phyloP scores from a whole-genome alignment of 2,888 invertebrate genomes.

The Gnatocerus cornutus region DNA sequence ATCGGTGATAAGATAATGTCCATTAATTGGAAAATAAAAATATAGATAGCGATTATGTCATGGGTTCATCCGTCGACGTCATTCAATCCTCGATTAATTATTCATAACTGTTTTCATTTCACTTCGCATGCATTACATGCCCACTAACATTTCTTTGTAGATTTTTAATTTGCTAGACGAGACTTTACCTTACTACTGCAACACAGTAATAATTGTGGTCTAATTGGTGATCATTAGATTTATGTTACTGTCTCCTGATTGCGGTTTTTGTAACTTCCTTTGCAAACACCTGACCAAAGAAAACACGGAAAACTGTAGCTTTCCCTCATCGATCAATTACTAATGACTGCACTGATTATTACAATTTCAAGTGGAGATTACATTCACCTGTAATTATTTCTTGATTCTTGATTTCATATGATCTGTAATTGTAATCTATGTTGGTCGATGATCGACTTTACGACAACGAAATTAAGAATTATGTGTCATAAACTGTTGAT shows the following conservation, averaged over 20 bases:
- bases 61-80: conserved; percentile 39
- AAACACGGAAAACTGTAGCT: not conserved
- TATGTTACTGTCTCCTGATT: not conserved
- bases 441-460: not conserved
- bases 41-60: conserved; percentile 38
- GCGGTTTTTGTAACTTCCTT: not conserved
- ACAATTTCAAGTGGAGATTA: too few species aligned
- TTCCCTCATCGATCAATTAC: not conserved
- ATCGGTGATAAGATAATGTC: conserved; percentile 30
- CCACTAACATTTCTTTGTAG: conserved; percentile 13
- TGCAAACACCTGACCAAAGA: not conserved
- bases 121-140: conserved; percentile 5
- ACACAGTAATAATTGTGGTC: not conserved
- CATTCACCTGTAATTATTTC: too few species aligned
- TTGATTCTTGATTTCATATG: too few species aligned
- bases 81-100: conserved; percentile 26
- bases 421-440: not conserved
- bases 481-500: conserved; percentile 1
- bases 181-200: too few species aligned
- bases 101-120: conserved; percentile 29
- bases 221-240: not conserved
- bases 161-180: too few species aligned
- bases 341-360: too few species aligned
- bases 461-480: not conserved
- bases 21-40: conserved; percentile 34